phyloP scores from a whole-genome alignment of 2,888 invertebrate species.

The Tipula lateralis region DNA sequence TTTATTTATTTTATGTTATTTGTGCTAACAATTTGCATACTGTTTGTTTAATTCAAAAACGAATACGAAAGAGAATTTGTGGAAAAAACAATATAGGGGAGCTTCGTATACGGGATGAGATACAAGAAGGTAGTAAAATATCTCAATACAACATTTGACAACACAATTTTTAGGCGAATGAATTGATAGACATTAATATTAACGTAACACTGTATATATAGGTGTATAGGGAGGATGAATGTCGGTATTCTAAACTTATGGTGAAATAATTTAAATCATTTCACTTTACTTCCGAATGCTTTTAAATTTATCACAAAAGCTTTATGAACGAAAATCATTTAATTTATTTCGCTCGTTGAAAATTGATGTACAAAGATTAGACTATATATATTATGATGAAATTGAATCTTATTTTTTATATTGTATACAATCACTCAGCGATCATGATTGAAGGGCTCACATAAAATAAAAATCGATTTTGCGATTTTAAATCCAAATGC shows the following conservation, averaged over 20 bases:
- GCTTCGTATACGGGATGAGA: neutral
- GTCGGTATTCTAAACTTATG: neutral
- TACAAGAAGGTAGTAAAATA: neutral
- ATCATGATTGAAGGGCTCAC: neutral
- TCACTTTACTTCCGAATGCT: neutral
- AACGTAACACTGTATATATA: neutral
- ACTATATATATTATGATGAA: neutral
- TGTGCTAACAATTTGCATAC: neutral
- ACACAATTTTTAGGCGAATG: neutral
- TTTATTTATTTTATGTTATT: neutral
- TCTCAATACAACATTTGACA: neutral
- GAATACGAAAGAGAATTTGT: neutral
- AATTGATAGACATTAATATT: neutral
- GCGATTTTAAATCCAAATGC: neutral
- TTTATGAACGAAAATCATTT: neutral
- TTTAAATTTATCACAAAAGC: neutral
- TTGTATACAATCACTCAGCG: neutral
- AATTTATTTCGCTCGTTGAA: neutral
- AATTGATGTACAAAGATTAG: neutral
- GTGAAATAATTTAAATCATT: neutral
- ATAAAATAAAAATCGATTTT: neutral
- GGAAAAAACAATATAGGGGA: neutral
- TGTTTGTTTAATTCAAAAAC: neutral
- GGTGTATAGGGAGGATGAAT: neutral
- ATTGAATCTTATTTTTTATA: neutral